These are phyloP conservation scores for Amphibalanus amphitrite DNA, from an alignment of 1,140 invertebrate genomes.

Conservation along the genomic window DNA sequence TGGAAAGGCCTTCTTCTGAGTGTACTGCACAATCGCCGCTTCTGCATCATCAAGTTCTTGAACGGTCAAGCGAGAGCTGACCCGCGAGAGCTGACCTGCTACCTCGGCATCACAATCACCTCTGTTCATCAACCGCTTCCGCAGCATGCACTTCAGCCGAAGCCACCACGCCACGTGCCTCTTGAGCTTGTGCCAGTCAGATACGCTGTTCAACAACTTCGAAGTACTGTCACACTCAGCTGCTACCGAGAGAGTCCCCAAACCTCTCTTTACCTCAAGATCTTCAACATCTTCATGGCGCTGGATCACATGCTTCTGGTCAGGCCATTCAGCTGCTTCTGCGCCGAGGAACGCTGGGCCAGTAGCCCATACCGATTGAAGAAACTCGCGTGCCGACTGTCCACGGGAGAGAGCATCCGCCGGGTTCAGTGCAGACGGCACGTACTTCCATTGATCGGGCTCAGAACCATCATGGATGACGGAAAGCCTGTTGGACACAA, in stretches of 20 bases:
- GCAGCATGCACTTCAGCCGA: conserved; percentile 4
- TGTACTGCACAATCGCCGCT: neutral
- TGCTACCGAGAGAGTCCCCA: neutral
- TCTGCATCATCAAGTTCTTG: conserved; percentile 8
- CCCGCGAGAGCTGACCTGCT: too few species aligned
- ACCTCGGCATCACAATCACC: too few species aligned
- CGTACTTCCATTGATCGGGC: conserved; percentile 13
- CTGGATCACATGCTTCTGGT: neutral
- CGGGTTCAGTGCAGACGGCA: conserved; percentile 8
- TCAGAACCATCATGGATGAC: conserved; percentile 6
- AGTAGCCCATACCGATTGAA: neutral
- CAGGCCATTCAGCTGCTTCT: neutral
- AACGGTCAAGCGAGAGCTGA: neutral
- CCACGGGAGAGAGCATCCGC: conserved; percentile 12
- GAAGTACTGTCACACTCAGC: neutral
- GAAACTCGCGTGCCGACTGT: neutral
- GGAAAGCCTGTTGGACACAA: conserved; percentile 10
- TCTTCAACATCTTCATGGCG: neutral
- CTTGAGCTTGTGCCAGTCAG: conserved; percentile 6
- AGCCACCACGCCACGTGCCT: neutral
- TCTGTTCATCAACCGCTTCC: neutral
- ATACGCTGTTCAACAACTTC: neutral
- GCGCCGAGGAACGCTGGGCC: conserved; percentile 2
- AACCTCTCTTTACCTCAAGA: conserved; percentile 5
- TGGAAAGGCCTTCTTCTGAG: too few species aligned